These are phyloP conservation scores for Trichosurus vulpecula DNA, from an alignment of 2,797 vertebrate species.

Conservation along the genomic window DNA sequence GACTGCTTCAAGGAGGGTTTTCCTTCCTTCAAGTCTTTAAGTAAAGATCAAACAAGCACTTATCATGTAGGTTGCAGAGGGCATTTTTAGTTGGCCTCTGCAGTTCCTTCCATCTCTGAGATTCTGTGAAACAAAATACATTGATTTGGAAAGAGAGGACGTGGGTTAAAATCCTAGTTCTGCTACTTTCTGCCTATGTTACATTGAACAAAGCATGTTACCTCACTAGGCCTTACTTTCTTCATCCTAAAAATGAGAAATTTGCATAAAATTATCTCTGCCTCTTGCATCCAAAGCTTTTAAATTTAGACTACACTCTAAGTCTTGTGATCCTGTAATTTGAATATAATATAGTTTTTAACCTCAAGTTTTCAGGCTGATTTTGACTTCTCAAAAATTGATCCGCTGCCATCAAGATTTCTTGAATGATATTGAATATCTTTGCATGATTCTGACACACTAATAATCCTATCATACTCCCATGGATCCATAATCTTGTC, in stretches of 20 bases:
- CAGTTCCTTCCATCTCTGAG: neutral
- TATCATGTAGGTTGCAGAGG: neutral
- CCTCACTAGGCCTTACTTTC: neutral
- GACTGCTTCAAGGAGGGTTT: neutral
- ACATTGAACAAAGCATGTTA: neutral
- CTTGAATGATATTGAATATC: neutral
- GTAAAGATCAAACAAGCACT: neutral
- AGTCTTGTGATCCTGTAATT: neutral
- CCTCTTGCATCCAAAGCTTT: neutral
- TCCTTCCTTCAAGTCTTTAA: neutral
- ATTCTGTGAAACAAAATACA: neutral
- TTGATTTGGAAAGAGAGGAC: neutral
- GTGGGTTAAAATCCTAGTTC: neutral
- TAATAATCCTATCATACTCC: neutral
- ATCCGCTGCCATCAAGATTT: conserved; percentile 6
- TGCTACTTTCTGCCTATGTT: neutral
- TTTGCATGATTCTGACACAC: neutral
- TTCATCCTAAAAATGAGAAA: neutral
- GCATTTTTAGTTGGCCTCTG: neutral
- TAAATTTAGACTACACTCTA: neutral
- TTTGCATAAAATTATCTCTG: neutral
- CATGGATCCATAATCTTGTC: neutral
- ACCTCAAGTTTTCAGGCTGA: neutral
- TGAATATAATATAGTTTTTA: neutral
- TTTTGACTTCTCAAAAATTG: conserved; percentile 21